Conservation (phyloP, 2,797 vertebrate species). For the Acanthopagrus latus region DNA sequence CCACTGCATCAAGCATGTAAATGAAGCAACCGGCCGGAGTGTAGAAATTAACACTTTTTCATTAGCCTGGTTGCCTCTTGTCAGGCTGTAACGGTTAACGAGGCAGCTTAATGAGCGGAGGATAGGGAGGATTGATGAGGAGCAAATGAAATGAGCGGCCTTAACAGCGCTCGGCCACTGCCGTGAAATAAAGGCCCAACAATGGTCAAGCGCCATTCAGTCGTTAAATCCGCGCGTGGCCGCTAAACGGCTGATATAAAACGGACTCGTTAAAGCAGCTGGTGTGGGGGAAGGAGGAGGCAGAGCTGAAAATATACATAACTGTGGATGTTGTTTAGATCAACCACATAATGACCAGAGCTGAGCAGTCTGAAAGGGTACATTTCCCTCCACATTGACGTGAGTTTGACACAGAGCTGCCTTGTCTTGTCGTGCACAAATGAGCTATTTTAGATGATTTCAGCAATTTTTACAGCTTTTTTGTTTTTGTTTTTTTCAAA, state of each 20-base stretch:
- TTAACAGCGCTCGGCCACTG: slow-evolving; percentile 32
- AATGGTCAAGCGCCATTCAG: slow-evolving; percentile 60
- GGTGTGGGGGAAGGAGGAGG: neutral
- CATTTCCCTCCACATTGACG: neutral
- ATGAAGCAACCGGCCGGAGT: slow-evolving; percentile 25
- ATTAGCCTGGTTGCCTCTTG: slow-evolving; percentile 31
- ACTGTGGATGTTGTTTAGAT: neutral
- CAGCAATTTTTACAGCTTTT: neutral
- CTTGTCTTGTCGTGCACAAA: neutral
- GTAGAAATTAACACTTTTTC: slow-evolving; percentile 45
- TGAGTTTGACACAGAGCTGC: neutral
- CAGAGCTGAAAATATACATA: neutral
- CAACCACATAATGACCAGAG: neutral
- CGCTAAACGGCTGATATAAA: slow-evolving; percentile 46
- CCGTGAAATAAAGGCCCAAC: slow-evolving; percentile 56
- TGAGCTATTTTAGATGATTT: neutral
- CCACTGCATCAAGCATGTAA: slow-evolving; percentile 14
- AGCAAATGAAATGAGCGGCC: slow-evolving; percentile 50
- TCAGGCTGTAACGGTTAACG: slow-evolving; percentile 62
- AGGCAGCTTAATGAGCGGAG: slow-evolving; percentile 66
- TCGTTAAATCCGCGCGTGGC: slow-evolving; percentile 55
- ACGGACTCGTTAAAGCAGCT: slow-evolving; percentile 45
- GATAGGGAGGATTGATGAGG: slow-evolving; percentile 55
- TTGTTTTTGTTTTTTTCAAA: too few relatives aligned
- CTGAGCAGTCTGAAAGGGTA: too few relatives aligned